Evolutionary conservation across 2,113 vertebrate species (phyloP).

Genomic region (Microcebus murinus): DNA sequence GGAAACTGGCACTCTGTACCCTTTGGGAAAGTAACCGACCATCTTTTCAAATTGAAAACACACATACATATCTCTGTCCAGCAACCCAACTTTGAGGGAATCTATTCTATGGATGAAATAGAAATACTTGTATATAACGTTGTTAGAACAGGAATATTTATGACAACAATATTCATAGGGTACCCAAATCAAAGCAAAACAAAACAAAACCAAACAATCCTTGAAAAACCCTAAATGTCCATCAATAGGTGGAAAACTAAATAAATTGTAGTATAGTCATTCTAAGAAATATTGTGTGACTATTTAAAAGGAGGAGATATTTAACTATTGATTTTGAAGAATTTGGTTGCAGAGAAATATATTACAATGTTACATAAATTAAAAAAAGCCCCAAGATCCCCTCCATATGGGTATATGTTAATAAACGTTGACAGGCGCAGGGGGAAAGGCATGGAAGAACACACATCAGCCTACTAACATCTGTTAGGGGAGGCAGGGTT

Average conservation of each 20-base stretch:
- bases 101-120: neutral
- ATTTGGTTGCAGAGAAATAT: neutral
- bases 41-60: neutral
- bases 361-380: neutral
- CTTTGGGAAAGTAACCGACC: neutral
- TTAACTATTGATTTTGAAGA: neutral
- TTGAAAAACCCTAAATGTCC: neutral
- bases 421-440: neutral
- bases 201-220: neutral
- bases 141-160: slow-evolving; percentile 9
- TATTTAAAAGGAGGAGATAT: neutral
- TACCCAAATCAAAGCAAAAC: neutral
- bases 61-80: neutral
- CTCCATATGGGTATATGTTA: neutral
- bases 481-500: neutral
- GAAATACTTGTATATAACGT: neutral
- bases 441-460: neutral
- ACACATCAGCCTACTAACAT: neutral
- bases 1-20: rapidly evolving
- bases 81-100: neutral
- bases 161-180: neutral
- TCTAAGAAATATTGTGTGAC: neutral
- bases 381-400: neutral
- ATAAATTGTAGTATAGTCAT: neutral
- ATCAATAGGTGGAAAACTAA: neutral